Percentiles rank a stretch among this genome's conserved stretches.
Evolutionary conservation across 2,113 vertebrate species (phyloP).

Genomic region (Piprites chloris): DNA sequence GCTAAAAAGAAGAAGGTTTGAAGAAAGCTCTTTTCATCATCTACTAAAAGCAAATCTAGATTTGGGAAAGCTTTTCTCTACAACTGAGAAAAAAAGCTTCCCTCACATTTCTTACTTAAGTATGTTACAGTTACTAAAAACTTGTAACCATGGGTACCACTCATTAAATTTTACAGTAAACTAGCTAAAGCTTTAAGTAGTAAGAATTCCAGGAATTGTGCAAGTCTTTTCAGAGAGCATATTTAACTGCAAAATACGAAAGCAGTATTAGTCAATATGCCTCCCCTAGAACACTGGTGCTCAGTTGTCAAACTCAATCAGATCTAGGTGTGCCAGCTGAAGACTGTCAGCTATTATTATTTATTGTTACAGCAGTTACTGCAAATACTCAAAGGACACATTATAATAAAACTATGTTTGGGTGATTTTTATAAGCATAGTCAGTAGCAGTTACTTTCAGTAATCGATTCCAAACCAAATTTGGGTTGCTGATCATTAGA

Average conservation of each 20-base stretch:
- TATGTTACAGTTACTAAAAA: not conserved
- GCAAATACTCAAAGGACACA: not conserved
- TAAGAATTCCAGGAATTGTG: not conserved
- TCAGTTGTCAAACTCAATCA: not conserved
- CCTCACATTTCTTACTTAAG: not conserved
- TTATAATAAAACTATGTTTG: not conserved
- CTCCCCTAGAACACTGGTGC: not conserved
- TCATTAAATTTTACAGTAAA: not conserved
- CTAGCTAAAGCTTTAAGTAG: not conserved
- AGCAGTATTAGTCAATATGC: not conserved
- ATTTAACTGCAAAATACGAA: not conserved
- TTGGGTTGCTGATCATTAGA: not conserved
- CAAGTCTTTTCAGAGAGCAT: not conserved
- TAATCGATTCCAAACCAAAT: not conserved
- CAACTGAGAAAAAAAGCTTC: not conserved
- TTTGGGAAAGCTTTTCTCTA: not conserved
- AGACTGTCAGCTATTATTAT: not conserved
- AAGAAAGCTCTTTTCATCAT: not conserved
- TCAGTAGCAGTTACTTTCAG: not conserved
- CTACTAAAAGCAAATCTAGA: not conserved
- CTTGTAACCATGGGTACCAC: not conserved
- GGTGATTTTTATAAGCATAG: not conserved
- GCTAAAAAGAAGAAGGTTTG: not conserved
- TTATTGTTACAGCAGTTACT: not conserved
- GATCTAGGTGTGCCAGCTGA: not conserved